Conservation (phyloP, 2,113 vertebrate genomes). For the Tricholaema leucomelas region DNA sequence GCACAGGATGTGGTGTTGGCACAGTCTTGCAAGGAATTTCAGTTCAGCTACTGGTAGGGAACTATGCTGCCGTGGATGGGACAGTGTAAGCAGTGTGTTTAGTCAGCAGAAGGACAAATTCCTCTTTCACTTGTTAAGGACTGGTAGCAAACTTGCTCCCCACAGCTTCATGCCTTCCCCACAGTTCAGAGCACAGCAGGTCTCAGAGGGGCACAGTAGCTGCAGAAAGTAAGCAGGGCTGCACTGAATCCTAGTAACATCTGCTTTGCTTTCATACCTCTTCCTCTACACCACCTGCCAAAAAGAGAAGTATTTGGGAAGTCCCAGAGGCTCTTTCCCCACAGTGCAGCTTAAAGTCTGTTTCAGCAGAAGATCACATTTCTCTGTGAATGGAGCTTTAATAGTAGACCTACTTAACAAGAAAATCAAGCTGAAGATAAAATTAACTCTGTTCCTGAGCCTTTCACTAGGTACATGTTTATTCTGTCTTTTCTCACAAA, state of each 20-base stretch:
- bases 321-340: background rate
- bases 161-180: background rate
- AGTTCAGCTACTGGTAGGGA: background rate
- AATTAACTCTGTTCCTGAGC: background rate
- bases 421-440: background rate
- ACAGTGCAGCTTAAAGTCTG: background rate
- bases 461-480: background rate
- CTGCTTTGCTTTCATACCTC: background rate
- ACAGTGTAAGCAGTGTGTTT: background rate
- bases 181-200: background rate
- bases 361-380: background rate
- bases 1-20: background rate
- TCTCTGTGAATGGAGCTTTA: background rate
- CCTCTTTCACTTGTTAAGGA: background rate
- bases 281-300: background rate
- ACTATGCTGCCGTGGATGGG: background rate
- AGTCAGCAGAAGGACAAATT: background rate
- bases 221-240: background rate
- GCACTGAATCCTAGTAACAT: background rate
- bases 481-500: background rate
- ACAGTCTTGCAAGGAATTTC: background rate
- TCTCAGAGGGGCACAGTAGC: background rate
- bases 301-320: background rate
- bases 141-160: background rate
- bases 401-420: background rate